Conservation (phyloP, 2,888 invertebrate genomes). For the Allygus modestus region DNA sequence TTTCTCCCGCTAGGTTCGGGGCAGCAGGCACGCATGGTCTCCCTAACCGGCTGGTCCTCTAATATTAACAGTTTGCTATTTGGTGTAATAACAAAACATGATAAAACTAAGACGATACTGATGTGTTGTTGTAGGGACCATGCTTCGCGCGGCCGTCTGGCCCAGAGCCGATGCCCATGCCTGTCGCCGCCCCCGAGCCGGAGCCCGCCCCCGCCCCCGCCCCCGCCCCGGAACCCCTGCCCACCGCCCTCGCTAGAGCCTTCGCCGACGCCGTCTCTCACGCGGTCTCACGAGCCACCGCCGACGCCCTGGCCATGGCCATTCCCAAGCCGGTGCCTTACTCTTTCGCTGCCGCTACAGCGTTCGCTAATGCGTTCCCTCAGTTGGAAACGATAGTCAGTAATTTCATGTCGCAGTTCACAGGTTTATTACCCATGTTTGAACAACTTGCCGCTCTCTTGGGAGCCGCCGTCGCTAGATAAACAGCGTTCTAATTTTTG, state of each 20-base stretch:
- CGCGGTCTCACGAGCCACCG: conserved; percentile 9
- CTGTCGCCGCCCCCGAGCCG: not conserved
- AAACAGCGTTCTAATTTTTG: not conserved
- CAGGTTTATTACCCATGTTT: not conserved
- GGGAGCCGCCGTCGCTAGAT: not conserved
- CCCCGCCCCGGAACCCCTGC: not conserved
- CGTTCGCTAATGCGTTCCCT: conserved; percentile 12
- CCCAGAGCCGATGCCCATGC: conserved; percentile 13
- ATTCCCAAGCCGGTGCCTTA: conserved; percentile 27
- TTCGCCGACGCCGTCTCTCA: conserved; percentile 5
- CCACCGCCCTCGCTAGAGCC: conserved; percentile 7
- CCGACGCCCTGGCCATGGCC: conserved; percentile 32
- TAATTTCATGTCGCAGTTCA: not conserved
- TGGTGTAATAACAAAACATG: no score
- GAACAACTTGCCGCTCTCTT: not conserved
- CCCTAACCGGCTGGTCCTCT: no score
- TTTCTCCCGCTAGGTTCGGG: no score
- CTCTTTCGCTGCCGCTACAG: not conserved
- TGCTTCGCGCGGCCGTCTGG: not conserved
- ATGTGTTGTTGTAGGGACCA: not conserved
- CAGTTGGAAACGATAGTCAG: not conserved
- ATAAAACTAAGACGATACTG: no score
- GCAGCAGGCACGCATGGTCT: no score
- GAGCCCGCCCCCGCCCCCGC: not conserved
- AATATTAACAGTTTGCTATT: no score